Base-by-base conservation (phyloP, 1,140 invertebrate genomes). In the Scaptomyza hsui region DNA sequence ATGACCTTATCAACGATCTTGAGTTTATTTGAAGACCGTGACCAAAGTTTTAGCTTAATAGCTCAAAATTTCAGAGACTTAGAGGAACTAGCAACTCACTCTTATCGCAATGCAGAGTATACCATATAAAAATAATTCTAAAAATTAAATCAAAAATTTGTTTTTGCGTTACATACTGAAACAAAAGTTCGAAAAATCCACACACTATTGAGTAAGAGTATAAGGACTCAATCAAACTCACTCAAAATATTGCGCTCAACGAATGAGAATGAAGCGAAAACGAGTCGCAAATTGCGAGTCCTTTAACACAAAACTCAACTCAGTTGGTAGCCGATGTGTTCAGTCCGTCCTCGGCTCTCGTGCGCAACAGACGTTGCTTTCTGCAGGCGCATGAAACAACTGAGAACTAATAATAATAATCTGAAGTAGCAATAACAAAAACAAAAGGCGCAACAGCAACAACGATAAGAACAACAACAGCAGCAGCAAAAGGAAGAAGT, bases 311-410 rank as follows among this genome's bases (percentile, higher is more conserved):
- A 16, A 16, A 24, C 2, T 65, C 39, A 47, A 65, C 47, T 65
- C 24, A 10, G 13, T 19, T 60, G 19, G 26, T 7, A 21, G 15
- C 10, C 47, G n/a, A 19, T 65, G 61, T 41, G 49, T 29, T 76
- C 32, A 86, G 82, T 86, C 78, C 82, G 82, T 88, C 82, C 82
- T 86, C 82, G 78, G 83, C 82, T 75, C 86, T 88, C 78, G 78
- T 75, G 57, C 62, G 57, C 72, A 72, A 75, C 61, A 86, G 82
- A 78, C 82, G 82, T 83, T 21, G 32, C 48, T 55, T 32, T 59
- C 19, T 37, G 35, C 37, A 55, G 15, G 19, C 70, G 70, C 70
- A 26, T 47, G 60, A 48, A 65, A 57, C 29, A 42, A n/a, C n/a
- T n/a, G n/a, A 41, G 24, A 42, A 13, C 13, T 51, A 26, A 42